Evolutionary conservation across 2,888 invertebrate species (phyloP).

Genomic region (Metellina segmentata): DNA sequence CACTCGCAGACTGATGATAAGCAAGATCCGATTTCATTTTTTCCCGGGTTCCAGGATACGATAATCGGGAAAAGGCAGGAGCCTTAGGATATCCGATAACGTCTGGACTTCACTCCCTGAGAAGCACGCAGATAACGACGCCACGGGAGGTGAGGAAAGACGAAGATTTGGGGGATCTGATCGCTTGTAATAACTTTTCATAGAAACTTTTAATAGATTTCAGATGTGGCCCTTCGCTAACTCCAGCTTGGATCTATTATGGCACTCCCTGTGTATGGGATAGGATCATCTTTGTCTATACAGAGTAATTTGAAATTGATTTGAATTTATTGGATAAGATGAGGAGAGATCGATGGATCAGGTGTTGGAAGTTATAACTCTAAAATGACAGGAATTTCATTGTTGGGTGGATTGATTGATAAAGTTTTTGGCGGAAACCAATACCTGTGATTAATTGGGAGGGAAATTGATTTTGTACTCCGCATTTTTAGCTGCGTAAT

Average conservation of each 20-base stretch:
- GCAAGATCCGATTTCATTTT: slow-evolving; percentile 56
- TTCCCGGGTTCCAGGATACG: slow-evolving; percentile 26
- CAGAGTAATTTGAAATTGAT: neutral
- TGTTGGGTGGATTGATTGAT: neutral
- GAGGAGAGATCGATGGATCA: neutral
- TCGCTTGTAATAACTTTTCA: slow-evolving; percentile 52
- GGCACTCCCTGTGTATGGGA: neutral
- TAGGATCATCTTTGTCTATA: neutral
- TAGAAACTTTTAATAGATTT: neutral
- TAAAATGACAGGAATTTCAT: neutral
- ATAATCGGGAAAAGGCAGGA: slow-evolving; percentile 66
- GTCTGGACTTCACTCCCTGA: slow-evolving; percentile 23
- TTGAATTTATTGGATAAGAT: neutral
- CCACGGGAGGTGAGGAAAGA: neutral
- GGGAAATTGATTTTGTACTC: no score
- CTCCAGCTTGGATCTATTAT: neutral
- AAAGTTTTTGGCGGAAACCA: neutral
- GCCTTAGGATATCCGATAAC: slow-evolving; percentile 65
- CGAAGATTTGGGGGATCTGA: slow-evolving; percentile 2
- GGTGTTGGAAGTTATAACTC: neutral
- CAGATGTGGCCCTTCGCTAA: neutral
- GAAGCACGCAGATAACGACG: slow-evolving; percentile 38
- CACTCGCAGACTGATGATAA: slow-evolving; percentile 52
- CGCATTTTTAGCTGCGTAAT: no score
- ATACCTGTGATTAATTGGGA: neutral